phyloP scores from a whole-genome alignment of 2,888 invertebrate species.

The Gnatocerus cornutus region DNA sequence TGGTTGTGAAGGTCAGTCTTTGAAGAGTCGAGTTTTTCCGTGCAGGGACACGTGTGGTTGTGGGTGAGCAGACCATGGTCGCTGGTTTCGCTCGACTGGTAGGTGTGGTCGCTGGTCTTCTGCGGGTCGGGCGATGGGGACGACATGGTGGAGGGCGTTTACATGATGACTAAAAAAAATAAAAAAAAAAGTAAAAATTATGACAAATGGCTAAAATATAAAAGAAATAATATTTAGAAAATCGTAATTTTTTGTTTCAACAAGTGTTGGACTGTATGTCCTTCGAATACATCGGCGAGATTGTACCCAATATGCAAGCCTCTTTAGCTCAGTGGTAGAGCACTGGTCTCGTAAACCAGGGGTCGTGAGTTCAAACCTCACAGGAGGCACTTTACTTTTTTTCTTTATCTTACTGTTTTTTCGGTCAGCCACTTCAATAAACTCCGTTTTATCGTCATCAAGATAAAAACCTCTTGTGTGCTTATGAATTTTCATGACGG shows the following conservation, averaged over 20 bases:
- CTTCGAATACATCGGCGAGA: constrained; percentile 4
- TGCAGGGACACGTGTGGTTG: constrained; percentile 64
- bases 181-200: not conserved
- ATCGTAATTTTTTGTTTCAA: no score
- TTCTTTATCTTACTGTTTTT: constrained; percentile 5
- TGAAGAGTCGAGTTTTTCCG: constrained; percentile 60
- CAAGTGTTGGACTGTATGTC: not conserved
- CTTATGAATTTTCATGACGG: constrained; percentile 44
- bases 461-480: not conserved
- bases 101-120: constrained; percentile 65
- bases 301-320: constrained; percentile 68
- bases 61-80: constrained; percentile 66
- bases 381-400: constrained; percentile 76
- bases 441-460: not conserved
- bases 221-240: no score
- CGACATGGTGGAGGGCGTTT: constrained; percentile 55
- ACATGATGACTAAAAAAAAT: constrained; percentile 35
- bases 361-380: constrained; percentile 89
- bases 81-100: constrained; percentile 67
- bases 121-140: constrained; percentile 67
- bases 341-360: constrained; percentile 90
- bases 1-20: constrained; percentile 50
- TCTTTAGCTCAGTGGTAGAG: constrained; percentile 90
- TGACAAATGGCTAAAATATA: no score
- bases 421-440: not conserved